Conservation (phyloP, 1,140 invertebrate species). For the Drosophila lacteicornis region DNA sequence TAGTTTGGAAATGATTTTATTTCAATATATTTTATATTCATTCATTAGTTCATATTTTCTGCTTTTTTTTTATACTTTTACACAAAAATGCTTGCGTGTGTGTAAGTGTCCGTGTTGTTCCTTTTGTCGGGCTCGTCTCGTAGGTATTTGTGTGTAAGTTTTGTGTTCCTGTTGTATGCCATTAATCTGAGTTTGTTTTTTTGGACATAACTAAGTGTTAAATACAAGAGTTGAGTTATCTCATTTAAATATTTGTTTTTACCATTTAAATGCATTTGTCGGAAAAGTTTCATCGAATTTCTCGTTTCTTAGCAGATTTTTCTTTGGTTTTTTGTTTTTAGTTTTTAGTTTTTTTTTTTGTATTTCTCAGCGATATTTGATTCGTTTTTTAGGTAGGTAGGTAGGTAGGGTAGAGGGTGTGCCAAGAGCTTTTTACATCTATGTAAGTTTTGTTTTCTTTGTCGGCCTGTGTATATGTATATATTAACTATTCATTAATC, state of each 20-base stretch:
- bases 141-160: constrained; percentile 29
- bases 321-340: constrained; percentile 6
- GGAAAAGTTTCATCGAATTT: constrained; percentile 68
- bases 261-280: constrained; percentile 79
- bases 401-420: constrained; percentile 17
- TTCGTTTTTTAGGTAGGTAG: constrained; percentile 14
- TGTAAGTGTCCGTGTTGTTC: constrained; percentile 24
- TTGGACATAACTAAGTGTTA: constrained; percentile 67
- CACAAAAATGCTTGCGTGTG: constrained; percentile 71
- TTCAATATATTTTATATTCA: constrained; percentile 81
- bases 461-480: constrained; percentile 27
- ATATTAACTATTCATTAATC: constrained; percentile 49
- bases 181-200: constrained; percentile 36
- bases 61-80: constrained; percentile 63
- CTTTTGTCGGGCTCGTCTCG: constrained; percentile 12
- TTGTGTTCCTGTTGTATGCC: constrained; percentile 15
- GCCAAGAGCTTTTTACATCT: constrained; percentile 48
- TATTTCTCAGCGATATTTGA: constrained; percentile 30
- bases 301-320: constrained; percentile 39
- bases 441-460: constrained; percentile 13
- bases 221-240: constrained; percentile 68
- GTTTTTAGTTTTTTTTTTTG: constrained; percentile 1
- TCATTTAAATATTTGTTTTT: constrained; percentile 69
- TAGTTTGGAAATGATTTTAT: constrained; percentile 82
- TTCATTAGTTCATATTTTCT: constrained; percentile 79